Base-by-base conservation (phyloP, 37 sponge, comb jelly and placozoan species). In the Geodia barretti region DNA sequence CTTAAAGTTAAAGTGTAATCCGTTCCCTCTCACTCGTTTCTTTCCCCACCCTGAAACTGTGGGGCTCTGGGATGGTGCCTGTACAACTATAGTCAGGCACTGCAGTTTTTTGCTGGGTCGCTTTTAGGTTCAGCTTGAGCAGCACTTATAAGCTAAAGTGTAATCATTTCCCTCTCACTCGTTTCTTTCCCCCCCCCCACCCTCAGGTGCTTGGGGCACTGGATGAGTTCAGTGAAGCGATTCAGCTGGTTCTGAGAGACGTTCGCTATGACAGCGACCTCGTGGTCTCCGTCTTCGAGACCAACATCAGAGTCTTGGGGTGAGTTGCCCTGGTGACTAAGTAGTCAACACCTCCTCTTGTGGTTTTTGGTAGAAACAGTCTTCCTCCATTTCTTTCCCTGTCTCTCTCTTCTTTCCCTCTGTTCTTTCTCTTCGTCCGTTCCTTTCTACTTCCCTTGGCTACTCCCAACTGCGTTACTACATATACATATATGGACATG, bases 281-380 rank as follows among this genome's bases (percentile, higher is more conserved):
- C 34, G 72, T 91, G 1, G 96, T 98, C 28, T 96, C 97, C 63
- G 94, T 98, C 31, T 98, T 98, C 87, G 99, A 98, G 77, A 94
- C 96, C 29, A 98, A 96, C 73, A 98, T 98, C 68, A 83, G 99
- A 70, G 84, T 98, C 4, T 47, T 98, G 3, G 99, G 99, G 94
- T 97, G 38, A 92, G 88, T 43, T 1, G 43, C 32, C 58, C 17
- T 17, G 26, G 4, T 1, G n/a, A n/a, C n/a, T n/a, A n/a, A n/a
- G n/a, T n/a, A 47, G 40, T 38, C 38, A 3, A 38, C 42, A 5
- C 23, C 24, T 41, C 54, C 60, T 37, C 26, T 21, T n/a, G 42
- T 61, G 25, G 54, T 41, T 43, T n/a, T 29, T 25, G 25, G 14
- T 23, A 17, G 26, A 28, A 29, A 8, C 39, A 70, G 63, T 73